These are phyloP conservation scores for Heliconius hewitsoni DNA, from an alignment of 1,140 invertebrate species.

Conservation along the genomic window DNA sequence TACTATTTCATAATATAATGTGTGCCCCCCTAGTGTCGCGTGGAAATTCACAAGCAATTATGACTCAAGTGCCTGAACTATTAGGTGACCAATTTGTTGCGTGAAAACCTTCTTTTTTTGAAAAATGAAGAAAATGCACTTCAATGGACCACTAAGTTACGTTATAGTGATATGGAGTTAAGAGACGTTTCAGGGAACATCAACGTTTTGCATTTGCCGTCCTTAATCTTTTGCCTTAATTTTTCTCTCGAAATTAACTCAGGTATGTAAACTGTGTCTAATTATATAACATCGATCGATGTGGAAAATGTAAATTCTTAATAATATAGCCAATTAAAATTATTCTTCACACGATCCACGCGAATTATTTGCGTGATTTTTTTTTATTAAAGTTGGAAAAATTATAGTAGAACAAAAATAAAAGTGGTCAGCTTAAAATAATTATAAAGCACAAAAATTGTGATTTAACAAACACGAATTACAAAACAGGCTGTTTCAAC, in stretches of 20 bases:
- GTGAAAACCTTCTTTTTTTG: conserved; percentile 61
- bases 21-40: conserved; percentile 73
- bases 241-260: conserved; percentile 58
- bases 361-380: background rate
- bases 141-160: conserved; percentile 63
- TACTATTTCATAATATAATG: conserved; percentile 80
- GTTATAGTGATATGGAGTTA: conserved; percentile 76
- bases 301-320: background rate
- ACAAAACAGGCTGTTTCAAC: background rate
- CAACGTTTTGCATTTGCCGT: conserved; percentile 71
- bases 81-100: conserved; percentile 72
- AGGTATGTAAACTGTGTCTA: conserved; percentile 51
- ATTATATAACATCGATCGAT: background rate
- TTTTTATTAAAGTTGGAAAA: background rate
- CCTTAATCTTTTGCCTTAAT: conserved; percentile 65
- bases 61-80: conserved; percentile 77
- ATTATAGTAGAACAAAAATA: background rate
- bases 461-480: background rate
- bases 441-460: background rate
- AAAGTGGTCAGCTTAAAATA: background rate
- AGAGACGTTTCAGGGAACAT: conserved; percentile 62
- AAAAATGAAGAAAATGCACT: conserved; percentile 60
- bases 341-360: background rate
- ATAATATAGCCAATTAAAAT: background rate
- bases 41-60: conserved; percentile 77